These are phyloP conservation scores for Pandemis cinnamomeana DNA, from an alignment of 2,888 invertebrate genomes.

Conservation along the genomic window DNA sequence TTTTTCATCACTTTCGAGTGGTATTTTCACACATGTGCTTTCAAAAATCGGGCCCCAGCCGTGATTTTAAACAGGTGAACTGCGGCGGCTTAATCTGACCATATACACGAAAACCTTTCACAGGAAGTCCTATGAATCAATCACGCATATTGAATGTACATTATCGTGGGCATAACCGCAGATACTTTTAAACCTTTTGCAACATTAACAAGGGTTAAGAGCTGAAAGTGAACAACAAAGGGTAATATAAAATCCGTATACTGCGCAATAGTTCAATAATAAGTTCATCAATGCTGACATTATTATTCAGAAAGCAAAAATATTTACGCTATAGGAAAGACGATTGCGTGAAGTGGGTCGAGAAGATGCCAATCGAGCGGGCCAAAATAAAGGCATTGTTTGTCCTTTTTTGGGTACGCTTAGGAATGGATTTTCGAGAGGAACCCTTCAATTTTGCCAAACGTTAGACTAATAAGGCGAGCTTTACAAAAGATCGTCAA, in stretches of 20 bases:
- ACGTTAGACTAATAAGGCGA: neutral
- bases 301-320: neutral
- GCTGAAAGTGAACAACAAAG: neutral
- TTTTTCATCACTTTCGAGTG: no score
- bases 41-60: no score
- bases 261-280: neutral
- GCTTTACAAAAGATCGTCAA: constrained; percentile 5
- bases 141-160: constrained; percentile 29
- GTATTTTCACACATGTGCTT: no score
- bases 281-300: neutral
- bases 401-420: constrained; percentile 13
- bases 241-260: neutral
- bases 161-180: constrained; percentile 34
- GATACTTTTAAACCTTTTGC: constrained; percentile 36
- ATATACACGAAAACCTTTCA: constrained; percentile 37
- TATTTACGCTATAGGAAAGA: neutral
- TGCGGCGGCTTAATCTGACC: constrained; percentile 22
- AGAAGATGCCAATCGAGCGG: constrained; percentile 5
- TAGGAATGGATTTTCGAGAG: constrained; percentile 1
- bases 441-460: constrained; percentile 6
- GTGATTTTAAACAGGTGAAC: constrained; percentile 17
- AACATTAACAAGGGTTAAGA: constrained; percentile 35
- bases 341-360: constrained; percentile 10
- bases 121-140: constrained; percentile 37
- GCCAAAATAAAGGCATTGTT: constrained; percentile 10